Evolutionary conservation across 2,888 invertebrate species (phyloP).

Genomic region (Smittia aterrima): DNA sequence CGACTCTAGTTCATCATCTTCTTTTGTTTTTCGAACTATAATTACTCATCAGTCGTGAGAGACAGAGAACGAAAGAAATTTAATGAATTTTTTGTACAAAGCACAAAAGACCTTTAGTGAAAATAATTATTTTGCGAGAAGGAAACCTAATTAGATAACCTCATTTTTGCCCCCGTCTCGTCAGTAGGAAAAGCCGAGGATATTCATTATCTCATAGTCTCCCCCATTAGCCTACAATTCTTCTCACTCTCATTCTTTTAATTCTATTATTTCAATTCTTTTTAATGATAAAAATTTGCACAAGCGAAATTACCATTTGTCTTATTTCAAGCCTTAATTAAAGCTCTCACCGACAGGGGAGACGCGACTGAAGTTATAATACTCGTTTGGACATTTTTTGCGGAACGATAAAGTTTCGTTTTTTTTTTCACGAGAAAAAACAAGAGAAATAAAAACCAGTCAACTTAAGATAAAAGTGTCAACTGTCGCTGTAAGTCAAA

Average conservation of each 20-base stretch:
- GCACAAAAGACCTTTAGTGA: conserved; percentile 3
- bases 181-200: not conserved
- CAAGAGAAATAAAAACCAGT: not conserved
- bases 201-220: not conserved
- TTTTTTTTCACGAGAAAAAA: not conserved
- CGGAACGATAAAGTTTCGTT: not conserved
- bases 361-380: not conserved
- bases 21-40: not conserved
- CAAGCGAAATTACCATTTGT: not conserved
- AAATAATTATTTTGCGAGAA: not conserved
- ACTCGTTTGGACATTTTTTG: too few species aligned
- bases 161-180: not conserved
- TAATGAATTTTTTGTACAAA: not conserved
- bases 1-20: too few species aligned
- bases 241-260: not conserved
- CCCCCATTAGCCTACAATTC: not conserved
- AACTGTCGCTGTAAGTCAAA: not conserved
- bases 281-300: conserved; percentile 10
- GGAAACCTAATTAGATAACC: conserved; percentile 15
- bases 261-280: conserved; percentile 2
- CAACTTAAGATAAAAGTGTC: not conserved
- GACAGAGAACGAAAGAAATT: not conserved
- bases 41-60: not conserved
- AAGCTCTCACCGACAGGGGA: not conserved
- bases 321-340: not conserved